Conservation (phyloP, 1,140 invertebrate species). For the Acromyrmex charruanus region DNA sequence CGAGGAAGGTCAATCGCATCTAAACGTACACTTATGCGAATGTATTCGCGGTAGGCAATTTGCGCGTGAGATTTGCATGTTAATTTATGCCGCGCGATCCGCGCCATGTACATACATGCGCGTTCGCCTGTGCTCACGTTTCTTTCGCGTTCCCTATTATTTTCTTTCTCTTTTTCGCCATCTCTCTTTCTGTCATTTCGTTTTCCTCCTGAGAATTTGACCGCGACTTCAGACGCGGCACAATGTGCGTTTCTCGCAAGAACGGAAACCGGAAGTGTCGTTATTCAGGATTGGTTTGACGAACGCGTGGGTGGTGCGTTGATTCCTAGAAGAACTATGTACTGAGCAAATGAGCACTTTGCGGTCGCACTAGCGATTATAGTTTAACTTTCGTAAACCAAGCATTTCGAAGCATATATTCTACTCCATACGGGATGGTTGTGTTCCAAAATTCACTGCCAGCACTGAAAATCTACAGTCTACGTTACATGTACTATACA, state of each 20-base stretch:
- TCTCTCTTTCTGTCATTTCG: slow-evolving; percentile 27
- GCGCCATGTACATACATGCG: slow-evolving; percentile 46
- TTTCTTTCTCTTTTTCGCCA: neutral
- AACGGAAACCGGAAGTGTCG: slow-evolving; percentile 59
- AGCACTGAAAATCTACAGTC: no score
- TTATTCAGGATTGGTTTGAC: slow-evolving; percentile 51
- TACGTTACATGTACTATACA: no score
- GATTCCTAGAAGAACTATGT: slow-evolving; percentile 23
- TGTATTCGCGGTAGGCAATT: slow-evolving; percentile 38
- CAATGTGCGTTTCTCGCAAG: slow-evolving; percentile 39
- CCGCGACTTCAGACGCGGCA: slow-evolving; percentile 22
- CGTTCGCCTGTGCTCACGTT: slow-evolving; percentile 21
- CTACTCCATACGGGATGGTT: neutral
- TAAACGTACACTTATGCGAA: slow-evolving; percentile 49
- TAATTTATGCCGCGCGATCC: slow-evolving; percentile 68
- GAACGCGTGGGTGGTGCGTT: slow-evolving; percentile 41
- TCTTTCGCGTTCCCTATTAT: slow-evolving; percentile 7
- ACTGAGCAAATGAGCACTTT: neutral
- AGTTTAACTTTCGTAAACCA: slow-evolving; percentile 38
- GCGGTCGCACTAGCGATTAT: neutral
- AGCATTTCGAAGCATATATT: neutral
- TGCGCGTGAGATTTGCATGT: slow-evolving; percentile 68
- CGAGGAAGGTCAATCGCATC: slow-evolving; percentile 69
- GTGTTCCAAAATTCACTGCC: no score
- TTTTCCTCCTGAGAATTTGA: slow-evolving; percentile 36